Conservation (phyloP, 2,888 invertebrate species). For the Tigriopus californicus region DNA sequence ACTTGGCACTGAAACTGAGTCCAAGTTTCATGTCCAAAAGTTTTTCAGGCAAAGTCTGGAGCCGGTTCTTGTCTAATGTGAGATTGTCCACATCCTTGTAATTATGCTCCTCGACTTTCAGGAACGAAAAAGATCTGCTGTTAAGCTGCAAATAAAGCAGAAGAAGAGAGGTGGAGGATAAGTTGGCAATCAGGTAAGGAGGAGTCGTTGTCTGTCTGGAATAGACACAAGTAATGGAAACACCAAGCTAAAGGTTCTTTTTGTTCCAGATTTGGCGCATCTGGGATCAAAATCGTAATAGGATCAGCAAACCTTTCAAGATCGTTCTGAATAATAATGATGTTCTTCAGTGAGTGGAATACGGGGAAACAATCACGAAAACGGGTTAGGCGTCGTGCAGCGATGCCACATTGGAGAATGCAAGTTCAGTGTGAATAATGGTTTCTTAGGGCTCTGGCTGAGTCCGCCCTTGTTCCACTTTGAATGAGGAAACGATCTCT, state of each 20-base stretch:
- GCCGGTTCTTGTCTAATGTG: neutral
- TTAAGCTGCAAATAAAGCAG: neutral
- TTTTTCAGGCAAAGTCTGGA: slow-evolving; percentile 2
- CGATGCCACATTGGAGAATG: too few relatives aligned
- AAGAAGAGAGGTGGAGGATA: too few relatives aligned
- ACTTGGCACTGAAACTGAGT: slow-evolving; percentile 8
- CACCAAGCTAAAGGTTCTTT: neutral
- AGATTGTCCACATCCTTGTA: slow-evolving; percentile 5
- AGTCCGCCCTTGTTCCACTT: too few relatives aligned
- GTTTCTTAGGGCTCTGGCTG: too few relatives aligned
- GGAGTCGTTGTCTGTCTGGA: neutral
- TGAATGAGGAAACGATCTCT: too few relatives aligned
- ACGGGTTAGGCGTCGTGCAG: too few relatives aligned
- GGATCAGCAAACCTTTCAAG: neutral
- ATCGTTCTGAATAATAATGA: too few relatives aligned
- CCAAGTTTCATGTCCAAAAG: neutral
- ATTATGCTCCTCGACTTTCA: neutral
- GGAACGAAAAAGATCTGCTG: neutral
- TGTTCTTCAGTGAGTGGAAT: too few relatives aligned
- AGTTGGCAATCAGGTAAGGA: too few relatives aligned
- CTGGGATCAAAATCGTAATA: neutral
- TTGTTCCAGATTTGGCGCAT: neutral
- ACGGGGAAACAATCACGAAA: too few relatives aligned
- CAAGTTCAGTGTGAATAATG: too few relatives aligned
- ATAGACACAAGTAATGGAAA: neutral